A percentile compares a stretch with the other conserved stretches of the same genome.
Conservation (phyloP, 2,888 invertebrate species). For the Dicycla oo region DNA sequence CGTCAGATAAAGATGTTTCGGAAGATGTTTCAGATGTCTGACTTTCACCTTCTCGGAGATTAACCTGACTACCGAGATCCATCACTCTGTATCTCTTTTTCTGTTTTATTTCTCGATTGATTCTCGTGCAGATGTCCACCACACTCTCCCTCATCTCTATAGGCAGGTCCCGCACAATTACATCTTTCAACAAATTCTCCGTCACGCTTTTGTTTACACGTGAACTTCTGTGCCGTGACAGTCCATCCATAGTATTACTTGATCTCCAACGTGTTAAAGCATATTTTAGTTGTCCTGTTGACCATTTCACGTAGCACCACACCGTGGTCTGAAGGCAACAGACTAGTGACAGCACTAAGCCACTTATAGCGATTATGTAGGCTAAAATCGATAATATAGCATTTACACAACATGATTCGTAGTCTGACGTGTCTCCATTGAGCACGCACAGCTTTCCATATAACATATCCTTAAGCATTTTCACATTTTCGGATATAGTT, state of each 20-base stretch:
- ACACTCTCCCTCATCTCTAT: constrained; percentile 77
- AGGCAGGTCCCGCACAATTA: constrained; percentile 79
- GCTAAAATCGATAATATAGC: constrained; percentile 73
- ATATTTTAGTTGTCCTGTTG: constrained; percentile 63
- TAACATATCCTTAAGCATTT: constrained; percentile 76
- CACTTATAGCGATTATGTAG: constrained; percentile 70
- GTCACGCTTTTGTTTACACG: constrained; percentile 69
- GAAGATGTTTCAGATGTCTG: constrained; percentile 37
- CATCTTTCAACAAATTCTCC: constrained; percentile 77
- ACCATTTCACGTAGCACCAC: constrained; percentile 68
- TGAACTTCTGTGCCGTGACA: constrained; percentile 30
- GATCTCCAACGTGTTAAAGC: constrained; percentile 52
- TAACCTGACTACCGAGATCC: constrained; percentile 65
- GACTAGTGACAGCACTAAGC: constrained; percentile 69
- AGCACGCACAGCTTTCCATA: constrained; percentile 73
- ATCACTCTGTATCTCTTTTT: constrained; percentile 75
- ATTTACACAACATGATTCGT: constrained; percentile 67
- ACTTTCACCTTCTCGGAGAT: constrained; percentile 41
- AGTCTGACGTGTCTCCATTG: constrained; percentile 68
- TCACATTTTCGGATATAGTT: constrained; percentile 82
- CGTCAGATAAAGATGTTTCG: constrained; percentile 11
- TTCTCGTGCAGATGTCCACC: constrained; percentile 77
- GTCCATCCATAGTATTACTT: constrained; percentile 48
- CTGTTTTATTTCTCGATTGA: constrained; percentile 71
- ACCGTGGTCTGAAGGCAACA: constrained; percentile 67